Evolutionary conservation across 2,113 vertebrate species (phyloP), one percentile per base, ranked within the genome.

Genomic region (Oryzias woworae): DNA sequence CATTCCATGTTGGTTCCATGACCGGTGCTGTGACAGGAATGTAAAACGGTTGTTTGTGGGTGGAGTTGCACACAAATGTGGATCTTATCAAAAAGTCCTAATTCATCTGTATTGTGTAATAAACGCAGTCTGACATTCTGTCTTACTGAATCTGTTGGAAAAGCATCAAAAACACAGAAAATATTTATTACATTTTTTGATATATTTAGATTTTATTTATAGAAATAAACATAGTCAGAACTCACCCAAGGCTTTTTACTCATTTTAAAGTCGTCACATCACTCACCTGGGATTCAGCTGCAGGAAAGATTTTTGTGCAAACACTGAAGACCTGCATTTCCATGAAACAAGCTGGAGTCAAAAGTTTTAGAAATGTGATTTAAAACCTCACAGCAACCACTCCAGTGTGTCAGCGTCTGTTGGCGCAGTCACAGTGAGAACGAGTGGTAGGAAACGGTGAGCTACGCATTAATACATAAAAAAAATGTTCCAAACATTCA

Each of bases 181-280:
- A 58, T 15, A 13, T 79, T 78, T 60, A 69, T 73, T 81, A 75
- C 64, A 81, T 58, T 66, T 81, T 79, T 78, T 60, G 66, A 75
- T 81, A 75, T 62, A 81, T 58, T 66, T 81, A 67, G 1, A 71
- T 71, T 86, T 85, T 86, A 87, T 86, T 85, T 80, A 77, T 83
- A 73, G 76, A 84, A 82, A 51, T 75, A 82, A 82, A 87, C 86
- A 90, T 62, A 74, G 75, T 70, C 73, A 72, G 73, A 74, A 75
- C 78, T 85, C 63, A 69, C 71, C 53, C 64, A 80, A 81, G 10
- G 50, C 62, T 74, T 73, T 81, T 55, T 41, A 80, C 53, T 62
- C 54, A 31, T 56, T 49, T 13, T 1, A 3, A 66, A 64, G 66
- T 70, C 68, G 0, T 75, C 7, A 28, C 26, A 4, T 73, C 55